Conservation (phyloP, 2,113 vertebrate genomes). For the Sorex fumeus region DNA sequence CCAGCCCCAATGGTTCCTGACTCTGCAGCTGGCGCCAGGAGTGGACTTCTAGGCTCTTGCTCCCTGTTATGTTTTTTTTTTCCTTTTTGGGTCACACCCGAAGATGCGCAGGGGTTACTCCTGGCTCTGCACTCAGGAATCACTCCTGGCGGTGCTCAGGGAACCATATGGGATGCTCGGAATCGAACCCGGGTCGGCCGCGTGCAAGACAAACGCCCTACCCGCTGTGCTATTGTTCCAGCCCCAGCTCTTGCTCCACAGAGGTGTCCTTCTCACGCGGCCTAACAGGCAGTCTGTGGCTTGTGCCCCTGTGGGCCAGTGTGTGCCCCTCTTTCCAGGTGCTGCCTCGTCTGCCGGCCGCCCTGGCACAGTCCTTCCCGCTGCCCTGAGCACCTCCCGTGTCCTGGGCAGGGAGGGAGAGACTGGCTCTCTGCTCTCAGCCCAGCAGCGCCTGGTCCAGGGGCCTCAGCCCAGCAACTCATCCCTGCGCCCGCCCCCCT, state of each 20-base stretch:
- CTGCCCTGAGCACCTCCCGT: neutral
- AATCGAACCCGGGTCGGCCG: too few species aligned
- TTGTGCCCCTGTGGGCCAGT: accelerated
- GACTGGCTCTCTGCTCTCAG: neutral
- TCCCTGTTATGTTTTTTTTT: too few species aligned
- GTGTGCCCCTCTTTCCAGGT: neutral
- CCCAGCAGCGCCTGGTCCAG: too few species aligned
- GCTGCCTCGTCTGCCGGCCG: neutral
- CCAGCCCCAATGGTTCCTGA: neutral
- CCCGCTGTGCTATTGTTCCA: too few species aligned
- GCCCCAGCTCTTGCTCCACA: neutral
- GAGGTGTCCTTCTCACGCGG: neutral
- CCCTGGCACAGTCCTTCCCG: too few species aligned
- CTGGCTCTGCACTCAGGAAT: too few species aligned
- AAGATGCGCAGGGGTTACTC: too few species aligned
- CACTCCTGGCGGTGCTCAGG: too few species aligned
- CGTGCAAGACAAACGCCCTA: too few species aligned
- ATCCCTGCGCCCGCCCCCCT: neutral
- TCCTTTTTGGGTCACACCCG: too few species aligned
- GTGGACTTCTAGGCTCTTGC: neutral
- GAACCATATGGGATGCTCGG: too few species aligned
- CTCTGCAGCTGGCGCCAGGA: neutral
- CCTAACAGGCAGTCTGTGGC: neutral
- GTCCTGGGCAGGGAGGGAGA: neutral
- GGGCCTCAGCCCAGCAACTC: neutral